Conservation (phyloP, 1,140 invertebrate genomes). For the Sitobion miscanthi region DNA sequence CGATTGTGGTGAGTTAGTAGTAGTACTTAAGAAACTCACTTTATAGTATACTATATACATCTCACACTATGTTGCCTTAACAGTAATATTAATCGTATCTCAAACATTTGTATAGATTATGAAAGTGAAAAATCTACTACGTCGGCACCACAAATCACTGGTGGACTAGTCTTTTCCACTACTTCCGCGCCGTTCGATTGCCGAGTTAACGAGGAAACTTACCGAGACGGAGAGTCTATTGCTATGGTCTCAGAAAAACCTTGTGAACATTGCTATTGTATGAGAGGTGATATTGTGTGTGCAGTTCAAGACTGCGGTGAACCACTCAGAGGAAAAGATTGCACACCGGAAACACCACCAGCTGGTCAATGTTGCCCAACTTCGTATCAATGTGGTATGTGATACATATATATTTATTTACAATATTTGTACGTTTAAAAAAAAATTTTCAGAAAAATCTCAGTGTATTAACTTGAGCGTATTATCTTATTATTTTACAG, state of each 20-base stretch:
- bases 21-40: neutral
- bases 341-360: conserved; percentile 75
- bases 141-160: conserved; percentile 66
- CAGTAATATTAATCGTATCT: neutral
- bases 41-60: neutral
- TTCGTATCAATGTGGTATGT: conserved; percentile 83
- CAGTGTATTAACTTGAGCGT: neutral
- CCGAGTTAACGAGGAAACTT: conserved; percentile 74
- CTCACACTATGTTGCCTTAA: neutral
- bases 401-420: neutral
- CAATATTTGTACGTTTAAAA: neutral
- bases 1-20: conserved; percentile 75
- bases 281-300: conserved; percentile 89
- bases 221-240: conserved; percentile 79
- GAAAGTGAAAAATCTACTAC: conserved; percentile 72
- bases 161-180: conserved; percentile 74
- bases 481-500: neutral
- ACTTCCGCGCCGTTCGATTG: conserved; percentile 74
- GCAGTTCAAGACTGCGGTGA: conserved; percentile 89
- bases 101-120: conserved; percentile 66
- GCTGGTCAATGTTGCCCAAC: conserved; percentile 88
- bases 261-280: conserved; percentile 93
- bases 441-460: neutral
- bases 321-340: conserved; percentile 83
- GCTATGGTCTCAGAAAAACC: conserved; percentile 71